Evolutionary conservation across 64 coral and sea anemone genomes (phyloP), one percentile per base, ranked within the genome.

Genomic region (Stichodactyla mertensii): DNA sequence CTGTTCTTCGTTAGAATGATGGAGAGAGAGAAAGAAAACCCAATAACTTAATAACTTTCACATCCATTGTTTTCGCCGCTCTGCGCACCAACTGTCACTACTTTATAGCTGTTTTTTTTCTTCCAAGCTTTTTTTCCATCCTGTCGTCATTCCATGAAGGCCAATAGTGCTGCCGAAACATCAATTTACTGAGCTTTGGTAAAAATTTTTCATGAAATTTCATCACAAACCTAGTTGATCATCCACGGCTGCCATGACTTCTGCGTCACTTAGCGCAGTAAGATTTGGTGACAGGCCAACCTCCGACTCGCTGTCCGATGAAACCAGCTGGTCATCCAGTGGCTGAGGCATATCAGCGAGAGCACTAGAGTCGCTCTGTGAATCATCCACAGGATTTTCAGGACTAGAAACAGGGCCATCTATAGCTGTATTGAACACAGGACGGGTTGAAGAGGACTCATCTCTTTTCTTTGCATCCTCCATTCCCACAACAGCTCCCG

Each of bases 401-500:
- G 45, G 16, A 64, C 56, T 60, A 59, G 55, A 16, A 16, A 61
- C 56, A 28, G 27, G 54, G 27, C n/a, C 9, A 8, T 23, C 15
- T 11, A 19, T 14, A 16, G 16, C 10, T 20, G 5, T 36, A 11
- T 58, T 82, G 6, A 8, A 23, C 0, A 55, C 7, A 16, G 79
- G 60, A 54, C 55, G 7, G 24, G 13, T 5, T 36, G 80, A 55
- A 55, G 18, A 82, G 5, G 55, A 82, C 12, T 53, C 52, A n/a
- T 82, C 52, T 59, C 83, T 36, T 64, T 24, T 36, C 55, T 19
- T 36, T 6, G 55, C 83, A 61, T 27, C 11, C 54, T 81, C 78
- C 83, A 85, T 60, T 4, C 83, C 83, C 6, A 36, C 56, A 85
- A 85, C 28, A 58, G 19, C 18, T 23, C 83, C 83, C 6, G 83